Evolutionary conservation across 2,797 vertebrate species (phyloP), one percentile per base, ranked within the genome.

Genomic region (Cynopterus sphinx): DNA sequence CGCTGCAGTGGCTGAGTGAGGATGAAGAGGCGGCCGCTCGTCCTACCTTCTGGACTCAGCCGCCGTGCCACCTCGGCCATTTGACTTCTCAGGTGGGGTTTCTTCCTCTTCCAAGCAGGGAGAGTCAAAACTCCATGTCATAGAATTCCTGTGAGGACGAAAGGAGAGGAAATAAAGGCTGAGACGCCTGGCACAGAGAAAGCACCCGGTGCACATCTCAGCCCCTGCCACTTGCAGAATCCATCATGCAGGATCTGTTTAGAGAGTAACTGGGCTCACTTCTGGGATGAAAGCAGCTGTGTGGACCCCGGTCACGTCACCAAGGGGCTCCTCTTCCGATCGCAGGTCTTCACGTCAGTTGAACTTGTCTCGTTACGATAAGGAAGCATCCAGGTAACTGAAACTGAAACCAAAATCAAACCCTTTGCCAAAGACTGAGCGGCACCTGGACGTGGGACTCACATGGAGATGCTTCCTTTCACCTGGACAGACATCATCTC

Each of bases 21-120:
- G 31, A 12, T 0, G 33, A 12, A 6, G 9, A 1, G 0, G 1
- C 15, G 55, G 17, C 2, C 24, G 75, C 49, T 7, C n/a, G 74
- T 22, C 39, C 67, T 31, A 12, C 15, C 9, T 85, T n/a, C 26
- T 10, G 46, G 6, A 10, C 11, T 78, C 21, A 31, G n/a, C 33
- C 1, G 0, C 9, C 39, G 68, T 13, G 19, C 33, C 31, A 70
- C 4, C 59, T 81, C 51, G 28, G 63, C 33, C 19, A 2, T 82
- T 51, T 31, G 73, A 3, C 57, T 63, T 70, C 65, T 89, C 12
- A 1, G 17, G 3, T 5, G 31, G 10, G 24, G 24, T 24, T 79
- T 57, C 68, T 79, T 75, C 53, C 51, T 65, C 17, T 6, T 28
- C 41, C 89, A 59, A 65, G 22, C 36, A 74, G 17, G 8, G 33